Evolutionary conservation across 2,888 invertebrate species (phyloP), one percentile per base, ranked within the genome.

Genomic region (Hydropsyche betteni): DNA sequence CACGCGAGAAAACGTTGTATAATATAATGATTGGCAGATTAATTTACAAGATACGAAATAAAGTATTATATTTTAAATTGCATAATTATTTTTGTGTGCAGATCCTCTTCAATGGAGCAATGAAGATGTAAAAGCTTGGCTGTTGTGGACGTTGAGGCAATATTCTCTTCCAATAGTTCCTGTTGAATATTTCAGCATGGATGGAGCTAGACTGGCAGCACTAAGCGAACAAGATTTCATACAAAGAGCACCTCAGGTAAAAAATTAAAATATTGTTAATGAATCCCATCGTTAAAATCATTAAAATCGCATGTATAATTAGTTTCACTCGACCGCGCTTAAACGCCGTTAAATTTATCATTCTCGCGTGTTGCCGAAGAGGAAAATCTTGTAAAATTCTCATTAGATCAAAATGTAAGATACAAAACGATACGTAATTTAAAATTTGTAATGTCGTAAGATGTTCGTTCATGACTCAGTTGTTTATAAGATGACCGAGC

Each of bases 71-170:
- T 2, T 44, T 8, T 8, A 2, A 44, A 44, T 44, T 8, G 44
- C 4, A 44, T 44, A 10, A 44, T 50, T 50, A 50, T 69, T 44
- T 55, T 10, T 55, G 0, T 44, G 6, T 44, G 6, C 86, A 97
- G 97, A 97, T 90, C 97, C 97, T 79, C 90, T 91, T 83, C 90
- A 91, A 81, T 98, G 97, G 97, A 93, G 91, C 81, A 87, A 91
- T 14, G 90, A 91, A 77, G 94, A 97, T 83, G 96, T 96, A 69
- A 92, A 93, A 80, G 91, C 94, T 33, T 98, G 97, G 97, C 89
- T 97, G 77, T 90, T 93, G 83, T 96, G 94, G 91, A 96, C 95
- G 81, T 89, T 93, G 77, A 90, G 92, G 82, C 94, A 96, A 84
- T 93, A 93, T 84, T 90, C 92, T 80, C 85, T 94, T 80, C 91